These are phyloP conservation scores for Marcusenius ussheri DNA, from an alignment of 2,113 vertebrate species.

Conservation along the genomic window DNA sequence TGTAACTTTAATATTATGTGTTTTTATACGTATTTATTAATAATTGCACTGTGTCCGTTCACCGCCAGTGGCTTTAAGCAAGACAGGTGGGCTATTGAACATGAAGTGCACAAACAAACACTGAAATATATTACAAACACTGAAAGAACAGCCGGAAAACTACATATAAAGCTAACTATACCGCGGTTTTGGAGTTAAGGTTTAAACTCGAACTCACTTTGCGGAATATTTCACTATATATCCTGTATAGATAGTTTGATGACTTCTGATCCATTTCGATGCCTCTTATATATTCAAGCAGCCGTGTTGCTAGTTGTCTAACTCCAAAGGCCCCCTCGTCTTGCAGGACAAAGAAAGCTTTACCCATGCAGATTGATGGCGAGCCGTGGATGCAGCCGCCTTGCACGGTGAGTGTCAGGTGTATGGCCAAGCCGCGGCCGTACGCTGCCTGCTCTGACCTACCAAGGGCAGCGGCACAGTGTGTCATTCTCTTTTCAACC, in stretches of 20 bases:
- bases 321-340: slow-evolving; percentile 12
- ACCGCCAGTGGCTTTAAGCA: too few relatives aligned
- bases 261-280: background rate
- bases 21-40: too few relatives aligned
- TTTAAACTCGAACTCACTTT: background rate
- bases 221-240: background rate
- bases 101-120: too few relatives aligned
- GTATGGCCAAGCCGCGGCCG: background rate
- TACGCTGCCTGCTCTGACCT: background rate
- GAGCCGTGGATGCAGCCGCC: slow-evolving; percentile 89
- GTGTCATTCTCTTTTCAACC: background rate
- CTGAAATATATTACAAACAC: too few relatives aligned
- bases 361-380: slow-evolving; percentile 88
- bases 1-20: background rate
- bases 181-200: background rate
- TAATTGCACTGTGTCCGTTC: too few relatives aligned
- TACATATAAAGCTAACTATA: too few relatives aligned
- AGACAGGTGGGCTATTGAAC: too few relatives aligned
- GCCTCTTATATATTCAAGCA: background rate
- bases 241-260: background rate
- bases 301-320: background rate
- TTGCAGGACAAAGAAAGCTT: slow-evolving; percentile 68
- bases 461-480: background rate
- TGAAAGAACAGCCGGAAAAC: too few relatives aligned
- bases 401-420: slow-evolving; percentile 67